phyloP scores from a whole-genome alignment of 2,888 invertebrate species.

The Agrotis clavis region DNA sequence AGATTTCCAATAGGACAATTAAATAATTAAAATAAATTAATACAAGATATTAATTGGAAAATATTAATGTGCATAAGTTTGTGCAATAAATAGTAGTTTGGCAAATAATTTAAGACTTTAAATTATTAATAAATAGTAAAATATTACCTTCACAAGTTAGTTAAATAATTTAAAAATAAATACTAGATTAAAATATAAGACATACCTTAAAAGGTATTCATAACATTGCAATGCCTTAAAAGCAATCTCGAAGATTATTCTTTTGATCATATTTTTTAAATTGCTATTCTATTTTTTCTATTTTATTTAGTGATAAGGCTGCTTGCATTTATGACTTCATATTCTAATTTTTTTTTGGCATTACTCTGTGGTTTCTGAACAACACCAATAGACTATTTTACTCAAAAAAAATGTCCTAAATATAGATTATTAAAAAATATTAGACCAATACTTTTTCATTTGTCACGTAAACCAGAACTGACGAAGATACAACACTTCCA shows the following conservation, averaged over 20 bases:
- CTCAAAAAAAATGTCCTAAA: too few species aligned
- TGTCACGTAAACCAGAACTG: too few species aligned
- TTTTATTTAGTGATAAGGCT: too few species aligned
- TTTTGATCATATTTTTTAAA: background rate
- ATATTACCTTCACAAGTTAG: constrained; percentile 3
- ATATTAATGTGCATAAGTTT: background rate
- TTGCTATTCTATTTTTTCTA: too few species aligned
- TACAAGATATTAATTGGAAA: background rate
- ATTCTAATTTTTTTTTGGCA: background rate
- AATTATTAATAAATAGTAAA: background rate
- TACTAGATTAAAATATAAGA: background rate
- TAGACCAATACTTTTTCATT: too few species aligned
- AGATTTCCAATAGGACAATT: background rate
- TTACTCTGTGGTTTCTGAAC: background rate
- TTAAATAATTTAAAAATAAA: background rate
- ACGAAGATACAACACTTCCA: too few species aligned
- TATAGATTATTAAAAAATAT: too few species aligned
- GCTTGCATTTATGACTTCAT: too few species aligned
- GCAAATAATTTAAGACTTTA: background rate
- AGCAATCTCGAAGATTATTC: background rate
- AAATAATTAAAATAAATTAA: background rate
- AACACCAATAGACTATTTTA: too few species aligned
- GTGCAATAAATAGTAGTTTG: background rate
- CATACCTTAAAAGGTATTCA: background rate
- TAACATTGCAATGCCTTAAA: constrained; percentile 1